Evolutionary conservation across 2,797 vertebrate genomes (phyloP).

Genomic region (Gymnocypris eckloni): DNA sequence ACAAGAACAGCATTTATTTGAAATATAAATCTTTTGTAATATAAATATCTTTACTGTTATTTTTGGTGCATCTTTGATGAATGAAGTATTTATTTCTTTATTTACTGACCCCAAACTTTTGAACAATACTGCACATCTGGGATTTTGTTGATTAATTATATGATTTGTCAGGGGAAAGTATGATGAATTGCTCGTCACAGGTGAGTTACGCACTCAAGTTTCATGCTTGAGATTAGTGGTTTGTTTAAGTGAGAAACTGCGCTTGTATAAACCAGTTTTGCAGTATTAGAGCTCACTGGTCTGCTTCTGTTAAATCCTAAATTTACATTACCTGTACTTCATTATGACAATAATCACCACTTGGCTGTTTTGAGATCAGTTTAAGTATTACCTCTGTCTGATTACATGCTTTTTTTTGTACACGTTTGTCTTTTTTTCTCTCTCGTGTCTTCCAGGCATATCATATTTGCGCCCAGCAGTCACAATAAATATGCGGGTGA

Average conservation of each 20-base stretch:
- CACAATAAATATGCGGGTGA: slow-evolving; percentile 93
- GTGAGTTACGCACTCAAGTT: not conserved
- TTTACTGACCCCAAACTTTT: not conserved
- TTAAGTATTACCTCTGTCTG: not conserved
- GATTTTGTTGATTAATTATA: not conserved
- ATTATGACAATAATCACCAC: not conserved
- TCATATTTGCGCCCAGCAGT: slow-evolving; percentile 93
- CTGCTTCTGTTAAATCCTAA: not conserved
- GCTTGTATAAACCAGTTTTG: not conserved
- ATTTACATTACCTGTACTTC: not conserved
- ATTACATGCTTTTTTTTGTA: not conserved
- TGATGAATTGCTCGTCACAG: not conserved
- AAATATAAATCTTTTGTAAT: not conserved
- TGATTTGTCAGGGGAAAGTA: not conserved
- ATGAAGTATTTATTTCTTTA: not conserved
- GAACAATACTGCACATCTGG: not conserved
- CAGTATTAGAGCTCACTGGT: not conserved
- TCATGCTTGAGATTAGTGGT: not conserved
- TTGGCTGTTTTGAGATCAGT: not conserved
- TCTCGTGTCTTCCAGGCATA: slow-evolving; percentile 76
- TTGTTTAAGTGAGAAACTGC: not conserved
- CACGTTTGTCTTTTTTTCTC: slow-evolving; percentile 44
- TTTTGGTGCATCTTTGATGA: not conserved
- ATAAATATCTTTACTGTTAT: not conserved
- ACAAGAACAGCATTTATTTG: not conserved